Percentiles rank a stretch among this genome's conserved stretches.
phyloP scores from a whole-genome alignment of 2,888 invertebrate genomes.

The Lathronympha strigana region DNA sequence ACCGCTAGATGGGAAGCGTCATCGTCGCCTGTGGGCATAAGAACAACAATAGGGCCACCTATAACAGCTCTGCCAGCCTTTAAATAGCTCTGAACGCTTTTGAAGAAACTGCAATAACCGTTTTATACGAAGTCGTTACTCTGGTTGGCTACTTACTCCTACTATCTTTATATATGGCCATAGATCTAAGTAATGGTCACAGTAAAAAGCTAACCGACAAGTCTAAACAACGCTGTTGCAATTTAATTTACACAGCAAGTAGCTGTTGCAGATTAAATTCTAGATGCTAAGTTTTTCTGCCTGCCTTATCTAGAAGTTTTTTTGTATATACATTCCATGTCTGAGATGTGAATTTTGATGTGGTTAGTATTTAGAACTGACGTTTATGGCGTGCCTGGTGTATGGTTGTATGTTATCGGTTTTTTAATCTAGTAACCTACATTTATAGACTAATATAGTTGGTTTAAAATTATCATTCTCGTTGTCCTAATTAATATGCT shows the following conservation, averaged over 20 bases:
- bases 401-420: background rate
- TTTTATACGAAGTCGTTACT: background rate
- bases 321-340: background rate
- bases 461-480: too few relatives aligned
- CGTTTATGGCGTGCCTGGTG: background rate
- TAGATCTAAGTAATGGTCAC: constrained; percentile 23
- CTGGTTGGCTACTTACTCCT: background rate
- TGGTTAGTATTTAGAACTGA: background rate
- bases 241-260: constrained; percentile 27
- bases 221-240: constrained; percentile 21
- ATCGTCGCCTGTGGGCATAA: too few relatives aligned
- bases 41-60: too few relatives aligned
- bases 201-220: constrained; percentile 31
- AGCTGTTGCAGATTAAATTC: constrained; percentile 19
- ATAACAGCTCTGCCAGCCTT: too few relatives aligned
- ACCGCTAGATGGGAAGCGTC: too few relatives aligned
- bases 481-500: too few relatives aligned
- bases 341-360: background rate
- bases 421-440: background rate
- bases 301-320: background rate
- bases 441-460: too few relatives aligned
- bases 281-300: constrained; percentile 9
- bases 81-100: too few relatives aligned
- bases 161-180: constrained; percentile 15
- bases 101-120: too few relatives aligned